Percentiles rank a stretch among this genome's conserved stretches.
Evolutionary conservation across 1,140 invertebrate genomes (phyloP).

Genomic region (Aphaenogaster ashmeadi): DNA sequence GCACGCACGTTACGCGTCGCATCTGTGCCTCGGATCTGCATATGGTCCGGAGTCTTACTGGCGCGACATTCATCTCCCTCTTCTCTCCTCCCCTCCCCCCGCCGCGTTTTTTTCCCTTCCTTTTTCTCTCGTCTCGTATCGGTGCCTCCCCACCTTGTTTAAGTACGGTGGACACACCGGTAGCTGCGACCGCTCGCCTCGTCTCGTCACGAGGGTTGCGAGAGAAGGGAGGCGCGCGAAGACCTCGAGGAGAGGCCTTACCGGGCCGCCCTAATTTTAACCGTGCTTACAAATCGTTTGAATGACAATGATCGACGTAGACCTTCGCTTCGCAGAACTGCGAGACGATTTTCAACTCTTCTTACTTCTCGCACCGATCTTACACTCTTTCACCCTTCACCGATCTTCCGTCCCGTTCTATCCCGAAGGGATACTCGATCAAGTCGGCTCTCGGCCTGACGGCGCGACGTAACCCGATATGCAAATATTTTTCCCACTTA

Average conservation of each 20-base stretch:
- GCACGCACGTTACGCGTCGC: conserved; percentile 78
- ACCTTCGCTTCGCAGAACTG: conserved; percentile 12
- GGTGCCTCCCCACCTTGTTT: conserved; percentile 69
- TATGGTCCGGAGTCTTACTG: conserved; percentile 81
- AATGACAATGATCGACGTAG: conserved; percentile 81
- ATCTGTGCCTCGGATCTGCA: conserved; percentile 86
- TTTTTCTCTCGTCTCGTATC: conserved; percentile 53
- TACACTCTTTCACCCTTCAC: not conserved
- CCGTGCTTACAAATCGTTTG: conserved; percentile 81
- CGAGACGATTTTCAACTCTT: conserved; percentile 69
- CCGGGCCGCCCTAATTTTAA: conserved; percentile 80
- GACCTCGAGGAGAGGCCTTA: not conserved
- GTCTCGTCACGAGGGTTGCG: conserved; percentile 47
- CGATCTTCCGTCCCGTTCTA: not conserved
- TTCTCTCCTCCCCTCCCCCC: conserved; percentile 60
- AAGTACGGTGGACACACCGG: conserved; percentile 61
- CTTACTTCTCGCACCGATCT: conserved; percentile 9
- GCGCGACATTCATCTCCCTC: conserved; percentile 71
- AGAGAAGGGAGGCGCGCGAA: not conserved
- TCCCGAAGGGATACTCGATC: conserved; percentile 71
- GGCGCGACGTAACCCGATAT: conserved; percentile 80
- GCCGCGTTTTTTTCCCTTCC: conserved; percentile 70
- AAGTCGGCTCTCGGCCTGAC: conserved; percentile 52
- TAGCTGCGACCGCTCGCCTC: conserved; percentile 42
- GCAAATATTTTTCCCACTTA: conserved; percentile 82